Base-by-base conservation (phyloP, 2,113 vertebrate genomes). In the Chauna torquata region DNA sequence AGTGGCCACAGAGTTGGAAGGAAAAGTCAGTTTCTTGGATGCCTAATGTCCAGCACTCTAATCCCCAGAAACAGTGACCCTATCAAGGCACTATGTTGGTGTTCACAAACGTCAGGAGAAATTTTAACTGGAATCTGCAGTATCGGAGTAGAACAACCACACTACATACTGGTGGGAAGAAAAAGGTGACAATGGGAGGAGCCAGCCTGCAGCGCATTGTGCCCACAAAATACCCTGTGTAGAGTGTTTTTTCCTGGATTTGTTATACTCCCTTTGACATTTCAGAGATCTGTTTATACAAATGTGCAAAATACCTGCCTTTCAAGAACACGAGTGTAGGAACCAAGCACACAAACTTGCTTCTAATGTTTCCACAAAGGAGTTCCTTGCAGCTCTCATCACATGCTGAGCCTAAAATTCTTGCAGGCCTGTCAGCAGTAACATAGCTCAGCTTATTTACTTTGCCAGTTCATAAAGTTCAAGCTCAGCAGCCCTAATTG, bases 1-100 rank as follows among this genome's bases (percentile, higher is more conserved):
- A 92, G 58, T 1, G 4, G 9, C 15, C 55, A 30, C 15, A 71
- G n/a, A 64, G 71, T 34, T 42, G 13, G 45, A 40, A 95, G 44
- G 8, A 61, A 47, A 69, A 44, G 15, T 80, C 45, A 0, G 2
- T 52, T 88, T 62, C 64, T 52, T n/a, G 12, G 8, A 52, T 23
- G 38, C 2, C 32, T 10, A 38, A 70, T 2, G 4, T 30, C 42
- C 50, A 38, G 30, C 18, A 44, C 24, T 22, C 27, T 71, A 38
- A 66, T 45, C 11, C 22, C 50, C 54, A 50, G n/a, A 36, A 2
- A 3, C 27, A 40, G 6, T 0, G 9, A 55, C 23, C 10, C 6
- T 34, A 57, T 9, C 50, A 75, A 69, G 76, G 30, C 9, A 5
- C 19, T 36, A 34, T 0, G 0, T 0, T 16, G 9, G 16, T 30